A percentile compares a stretch with the other conserved stretches of the same genome.
phyloP scores from a whole-genome alignment of 2,113 vertebrate species.

The Zapus hudsonius region DNA sequence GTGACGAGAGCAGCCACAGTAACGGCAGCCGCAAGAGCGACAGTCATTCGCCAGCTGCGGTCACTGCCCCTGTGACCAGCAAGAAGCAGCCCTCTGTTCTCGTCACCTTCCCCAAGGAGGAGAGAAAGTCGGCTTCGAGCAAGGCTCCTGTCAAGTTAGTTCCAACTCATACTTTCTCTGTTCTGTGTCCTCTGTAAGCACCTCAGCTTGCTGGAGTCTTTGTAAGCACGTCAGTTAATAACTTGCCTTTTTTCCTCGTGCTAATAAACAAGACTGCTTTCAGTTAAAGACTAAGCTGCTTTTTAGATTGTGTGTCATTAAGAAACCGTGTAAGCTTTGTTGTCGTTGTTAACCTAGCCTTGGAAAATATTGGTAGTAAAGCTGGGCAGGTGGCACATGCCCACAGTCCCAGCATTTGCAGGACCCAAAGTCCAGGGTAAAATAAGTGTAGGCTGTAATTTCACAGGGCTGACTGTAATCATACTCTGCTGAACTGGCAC shows the following conservation, averaged over 20 bases:
- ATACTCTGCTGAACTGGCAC: not conserved
- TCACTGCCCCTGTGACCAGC: conserved; percentile 78
- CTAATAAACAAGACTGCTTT: conserved; percentile 22
- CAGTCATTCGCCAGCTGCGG: conserved; percentile 85
- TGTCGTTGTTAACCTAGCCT: conserved; percentile 13
- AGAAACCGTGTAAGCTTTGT: not conserved
- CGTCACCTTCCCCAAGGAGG: conserved; percentile 89
- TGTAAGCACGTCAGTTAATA: conserved; percentile 2
- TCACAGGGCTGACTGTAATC: not conserved
- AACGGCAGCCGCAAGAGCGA: conserved; percentile 95
- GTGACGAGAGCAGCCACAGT: conserved; percentile 98
- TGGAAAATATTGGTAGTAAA: not conserved
- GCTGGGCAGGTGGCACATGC: not conserved
- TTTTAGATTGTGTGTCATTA: conserved; percentile 40
- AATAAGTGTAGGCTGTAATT: not conserved
- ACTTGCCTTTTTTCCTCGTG: not conserved
- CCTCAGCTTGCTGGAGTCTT: not conserved
- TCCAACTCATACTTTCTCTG: conserved; percentile 34
- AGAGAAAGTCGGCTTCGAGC: conserved; percentile 92
- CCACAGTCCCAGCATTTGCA: not conserved
- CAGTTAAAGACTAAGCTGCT: not conserved
- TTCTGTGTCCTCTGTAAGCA: not conserved
- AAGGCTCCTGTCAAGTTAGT: conserved; percentile 93
- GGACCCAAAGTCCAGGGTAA: not conserved
- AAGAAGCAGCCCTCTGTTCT: conserved; percentile 92